phyloP scores from a whole-genome alignment of 2,113 vertebrate genomes.

The Motacilla alba region DNA sequence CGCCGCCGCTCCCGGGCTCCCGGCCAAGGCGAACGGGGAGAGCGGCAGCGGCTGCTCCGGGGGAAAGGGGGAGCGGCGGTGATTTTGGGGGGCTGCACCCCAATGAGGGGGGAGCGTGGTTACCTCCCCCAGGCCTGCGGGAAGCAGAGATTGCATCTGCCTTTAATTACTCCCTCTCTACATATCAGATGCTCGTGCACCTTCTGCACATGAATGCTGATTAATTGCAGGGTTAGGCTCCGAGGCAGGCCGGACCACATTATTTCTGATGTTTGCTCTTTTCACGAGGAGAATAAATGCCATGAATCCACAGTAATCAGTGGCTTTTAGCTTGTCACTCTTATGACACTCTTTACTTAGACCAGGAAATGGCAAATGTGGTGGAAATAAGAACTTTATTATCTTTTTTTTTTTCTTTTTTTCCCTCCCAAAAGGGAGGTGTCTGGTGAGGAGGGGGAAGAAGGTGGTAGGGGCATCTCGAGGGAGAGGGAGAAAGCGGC shows the following conservation, averaged over 20 bases:
- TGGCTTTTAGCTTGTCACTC: constrained; percentile 74
- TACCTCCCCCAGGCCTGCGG: constrained; percentile 4
- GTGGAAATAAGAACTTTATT: constrained; percentile 74
- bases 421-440: constrained; percentile 12
- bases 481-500: background rate
- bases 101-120: background rate
- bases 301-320: constrained; percentile 72
- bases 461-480: constrained; percentile 1
- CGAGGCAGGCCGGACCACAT: constrained; percentile 66
- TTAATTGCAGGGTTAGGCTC: constrained; percentile 75
- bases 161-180: constrained; percentile 64
- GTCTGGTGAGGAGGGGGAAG: background rate
- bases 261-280: constrained; percentile 73
- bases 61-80: background rate
- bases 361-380: constrained; percentile 73
- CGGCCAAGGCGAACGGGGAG: fast-evolving
- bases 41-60: fast-evolving
- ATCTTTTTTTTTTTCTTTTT: constrained; percentile 10
- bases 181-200: constrained; percentile 63
- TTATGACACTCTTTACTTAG: constrained; percentile 73
- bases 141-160: constrained; percentile 60
- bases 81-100: background rate
- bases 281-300: constrained; percentile 68
- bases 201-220: constrained; percentile 67
- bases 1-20: fast-evolving